Evolutionary conservation across 2,888 invertebrate genomes (phyloP).

Genomic region (Drosophila kuntzei): DNA sequence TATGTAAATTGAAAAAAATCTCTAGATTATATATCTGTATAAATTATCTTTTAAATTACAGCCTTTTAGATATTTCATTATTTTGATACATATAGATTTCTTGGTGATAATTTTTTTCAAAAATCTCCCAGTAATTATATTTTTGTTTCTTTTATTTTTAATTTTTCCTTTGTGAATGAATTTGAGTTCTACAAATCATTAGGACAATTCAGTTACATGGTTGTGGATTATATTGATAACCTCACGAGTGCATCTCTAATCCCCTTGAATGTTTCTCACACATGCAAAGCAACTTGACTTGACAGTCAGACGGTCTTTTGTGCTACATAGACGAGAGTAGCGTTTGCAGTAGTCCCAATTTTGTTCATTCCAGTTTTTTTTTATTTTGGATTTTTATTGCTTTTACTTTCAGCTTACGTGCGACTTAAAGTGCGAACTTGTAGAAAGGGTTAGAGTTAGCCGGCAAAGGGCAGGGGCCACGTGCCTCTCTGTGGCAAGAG

Average conservation of each 20-base stretch:
- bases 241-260: slow-evolving; percentile 34
- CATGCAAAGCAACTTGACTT: slow-evolving; percentile 61
- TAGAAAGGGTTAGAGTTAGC: slow-evolving; percentile 55
- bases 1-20: too few species aligned
- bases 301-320: slow-evolving; percentile 50
- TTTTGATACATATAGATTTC: too few species aligned
- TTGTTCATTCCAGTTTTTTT: slow-evolving; percentile 19
- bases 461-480: slow-evolving; percentile 29
- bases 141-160: background rate
- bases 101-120: background rate
- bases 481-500: slow-evolving; percentile 3
- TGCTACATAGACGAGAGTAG: slow-evolving; percentile 22
- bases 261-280: slow-evolving; percentile 31
- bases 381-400: slow-evolving; percentile 46
- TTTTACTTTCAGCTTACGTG: slow-evolving; percentile 69
- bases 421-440: slow-evolving; percentile 61
- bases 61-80: too few species aligned
- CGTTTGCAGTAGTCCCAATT: slow-evolving; percentile 56
- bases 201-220: background rate
- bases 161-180: background rate
- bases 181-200: background rate
- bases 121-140: background rate
- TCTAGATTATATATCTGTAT: too few species aligned
- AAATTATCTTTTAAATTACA: background rate
- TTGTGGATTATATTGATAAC: background rate